Evolutionary conservation across 2,888 invertebrate species (phyloP), one percentile per base, ranked within the genome.

Genomic region (Agriotes lineatus): DNA sequence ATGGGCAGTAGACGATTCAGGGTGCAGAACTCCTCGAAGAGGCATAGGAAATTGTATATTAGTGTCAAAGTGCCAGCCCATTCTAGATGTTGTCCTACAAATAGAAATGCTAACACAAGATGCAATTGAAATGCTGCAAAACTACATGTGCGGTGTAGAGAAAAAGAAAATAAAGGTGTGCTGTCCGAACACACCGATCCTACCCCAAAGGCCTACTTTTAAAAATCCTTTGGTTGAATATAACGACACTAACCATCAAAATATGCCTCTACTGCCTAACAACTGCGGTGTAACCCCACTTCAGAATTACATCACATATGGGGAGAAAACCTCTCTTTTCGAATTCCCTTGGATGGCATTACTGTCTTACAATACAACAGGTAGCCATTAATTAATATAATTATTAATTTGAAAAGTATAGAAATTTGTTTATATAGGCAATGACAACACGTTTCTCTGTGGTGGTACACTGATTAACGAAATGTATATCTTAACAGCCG

Each of bases 291-390:
- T 25, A 5, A 5, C 37, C 4, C 2, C 37, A 6, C n/a, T 2
- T 37, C 2, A 37, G 7, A 5, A 7, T 25, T 25, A 25, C 7
- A 62, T 62, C 1, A n/a, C 19, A 1, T 14, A 16, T 16, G 93
- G 93, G 0, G 86, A 88, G 45, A 83, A 86, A 69, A 90, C 93
- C 0, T 81, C 80, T 0, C 79, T 92, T 2, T 88, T 86, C 39
- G 90, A 93, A 74, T 91, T 88, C 82, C 93, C 93, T 0, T 93
- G 93, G 93, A 90, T 93, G 91, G 92, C 90, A 0, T 83, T 93
- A 0, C 79, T 93, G 12, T 87, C 88, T 0, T 93, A 91, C 67
- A 57, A 77, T 7, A 76, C 74, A n/a, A n/a, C n/a, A 4, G 72
- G 79, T 52, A 33, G 19, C 25, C 7, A 25, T 7, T 25, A 5